A percentile compares a stretch with the other conserved stretches of the same genome.
Evolutionary conservation across 2,888 invertebrate species (phyloP).

Genomic region (Operophtera brumata): DNA sequence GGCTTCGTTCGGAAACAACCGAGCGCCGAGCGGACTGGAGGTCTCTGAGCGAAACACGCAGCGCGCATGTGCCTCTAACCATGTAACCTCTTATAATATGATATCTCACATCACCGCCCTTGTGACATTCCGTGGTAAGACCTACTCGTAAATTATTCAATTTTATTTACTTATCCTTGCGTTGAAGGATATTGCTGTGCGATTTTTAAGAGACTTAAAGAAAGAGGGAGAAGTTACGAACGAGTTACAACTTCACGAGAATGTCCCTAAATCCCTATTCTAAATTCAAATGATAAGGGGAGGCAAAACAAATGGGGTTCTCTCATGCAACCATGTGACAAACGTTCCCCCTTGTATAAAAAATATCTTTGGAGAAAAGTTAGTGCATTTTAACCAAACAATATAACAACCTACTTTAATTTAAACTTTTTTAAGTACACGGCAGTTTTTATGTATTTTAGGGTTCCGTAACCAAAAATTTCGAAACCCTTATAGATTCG

Average conservation of each 20-base stretch:
- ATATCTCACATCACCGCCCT: constrained; percentile 75
- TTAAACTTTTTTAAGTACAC: too few relatives aligned
- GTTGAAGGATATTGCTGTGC: constrained; percentile 50
- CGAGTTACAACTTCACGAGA: not conserved
- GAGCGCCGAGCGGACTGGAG: constrained; percentile 68
- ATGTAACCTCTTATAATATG: constrained; percentile 74
- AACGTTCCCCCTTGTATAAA: too few relatives aligned
- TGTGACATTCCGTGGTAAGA: constrained; percentile 74
- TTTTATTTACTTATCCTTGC: constrained; percentile 69
- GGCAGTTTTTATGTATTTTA: too few relatives aligned
- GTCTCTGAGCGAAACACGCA: constrained; percentile 41
- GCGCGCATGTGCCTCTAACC: constrained; percentile 71
- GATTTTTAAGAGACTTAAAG: constrained; percentile 43
- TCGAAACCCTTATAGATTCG: too few relatives aligned
- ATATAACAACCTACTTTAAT: too few relatives aligned
- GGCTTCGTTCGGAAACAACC: constrained; percentile 57
- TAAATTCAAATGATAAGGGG: constrained; percentile 8
- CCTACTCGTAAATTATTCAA: constrained; percentile 74
- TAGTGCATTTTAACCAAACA: too few relatives aligned
- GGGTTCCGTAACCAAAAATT: too few relatives aligned
- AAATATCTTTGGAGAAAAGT: too few relatives aligned
- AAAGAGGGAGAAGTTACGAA: not conserved
- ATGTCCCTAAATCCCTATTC: not conserved
- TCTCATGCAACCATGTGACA: not conserved
- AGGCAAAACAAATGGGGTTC: not conserved